phyloP scores from a whole-genome alignment of 1,140 invertebrate species.

The Sminthurinus signatus region DNA sequence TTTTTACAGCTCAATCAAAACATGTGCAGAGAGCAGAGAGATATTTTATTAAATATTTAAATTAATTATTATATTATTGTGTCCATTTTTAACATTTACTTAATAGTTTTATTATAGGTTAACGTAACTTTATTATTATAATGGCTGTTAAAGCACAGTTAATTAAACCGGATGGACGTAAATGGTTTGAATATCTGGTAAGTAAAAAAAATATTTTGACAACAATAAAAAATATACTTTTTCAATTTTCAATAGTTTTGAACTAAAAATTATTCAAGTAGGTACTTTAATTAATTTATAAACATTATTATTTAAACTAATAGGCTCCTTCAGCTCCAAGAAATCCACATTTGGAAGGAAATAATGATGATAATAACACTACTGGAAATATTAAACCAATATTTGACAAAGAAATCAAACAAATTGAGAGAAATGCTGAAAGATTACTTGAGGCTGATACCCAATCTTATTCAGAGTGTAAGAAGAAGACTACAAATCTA shows the following conservation, averaged over 20 bases:
- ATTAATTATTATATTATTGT: too few relatives aligned
- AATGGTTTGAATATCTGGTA: slow-evolving; percentile 17
- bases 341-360: neutral
- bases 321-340: neutral
- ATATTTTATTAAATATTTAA: too few relatives aligned
- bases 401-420: neutral
- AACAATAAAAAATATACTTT: too few relatives aligned
- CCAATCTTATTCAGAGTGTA: slow-evolving; percentile 15
- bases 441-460: slow-evolving; percentile 13
- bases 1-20: too few relatives aligned
- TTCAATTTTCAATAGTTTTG: too few relatives aligned
- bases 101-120: too few relatives aligned
- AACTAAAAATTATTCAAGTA: neutral
- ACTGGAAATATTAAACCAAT: slow-evolving; percentile 9
- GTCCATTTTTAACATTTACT: too few relatives aligned
- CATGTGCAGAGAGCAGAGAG: too few relatives aligned
- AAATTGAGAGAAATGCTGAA: slow-evolving; percentile 4
- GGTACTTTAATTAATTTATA: neutral
- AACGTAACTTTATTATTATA: too few relatives aligned
- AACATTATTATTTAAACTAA: neutral
- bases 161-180: slow-evolving; percentile 9
- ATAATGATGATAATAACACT: neutral
- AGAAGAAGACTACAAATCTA: neutral
- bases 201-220: neutral
- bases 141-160: too few relatives aligned